Percentiles rank a stretch among this genome's conserved stretches.
Conservation (phyloP, 2,113 vertebrate genomes). For the Carassius carassius region DNA sequence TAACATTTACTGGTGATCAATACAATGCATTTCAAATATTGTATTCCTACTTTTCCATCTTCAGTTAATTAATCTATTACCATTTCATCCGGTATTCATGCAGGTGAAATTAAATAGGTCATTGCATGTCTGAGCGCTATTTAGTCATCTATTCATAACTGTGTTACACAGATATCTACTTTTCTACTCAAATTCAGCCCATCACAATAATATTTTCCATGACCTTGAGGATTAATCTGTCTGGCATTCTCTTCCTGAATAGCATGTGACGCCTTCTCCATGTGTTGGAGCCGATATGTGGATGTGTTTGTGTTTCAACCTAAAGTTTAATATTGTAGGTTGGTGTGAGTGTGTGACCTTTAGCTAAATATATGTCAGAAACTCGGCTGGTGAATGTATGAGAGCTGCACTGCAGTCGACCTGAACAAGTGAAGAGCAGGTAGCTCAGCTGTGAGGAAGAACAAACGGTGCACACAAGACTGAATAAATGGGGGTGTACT, state of each 20-base stretch:
- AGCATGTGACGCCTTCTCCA: constrained; percentile 36
- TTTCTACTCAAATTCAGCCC: constrained; percentile 23
- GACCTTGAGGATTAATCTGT: constrained; percentile 48
- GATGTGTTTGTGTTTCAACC: constrained; percentile 21
- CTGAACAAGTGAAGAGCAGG: constrained; percentile 4
- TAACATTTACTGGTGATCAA: neutral
- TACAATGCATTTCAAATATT: neutral
- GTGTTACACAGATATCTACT: constrained; percentile 23
- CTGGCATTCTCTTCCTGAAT: constrained; percentile 22
- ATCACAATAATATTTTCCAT: constrained; percentile 52
- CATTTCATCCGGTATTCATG: neutral
- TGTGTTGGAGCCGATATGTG: neutral
- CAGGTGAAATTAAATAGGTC: neutral
- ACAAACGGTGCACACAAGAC: neutral
- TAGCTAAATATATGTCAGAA: neutral
- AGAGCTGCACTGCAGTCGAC: constrained; percentile 24
- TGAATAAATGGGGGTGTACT: neutral
- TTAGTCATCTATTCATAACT: constrained; percentile 31
- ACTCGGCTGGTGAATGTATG: neutral
- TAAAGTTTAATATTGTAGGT: constrained; percentile 9
- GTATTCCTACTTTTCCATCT: neutral
- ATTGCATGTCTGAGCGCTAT: neutral
- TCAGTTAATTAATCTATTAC: neutral
- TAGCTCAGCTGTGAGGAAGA: neutral
- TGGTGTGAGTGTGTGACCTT: neutral